Evolutionary conservation across 2,888 invertebrate species (phyloP).

Genomic region (Tridacna crocea): DNA sequence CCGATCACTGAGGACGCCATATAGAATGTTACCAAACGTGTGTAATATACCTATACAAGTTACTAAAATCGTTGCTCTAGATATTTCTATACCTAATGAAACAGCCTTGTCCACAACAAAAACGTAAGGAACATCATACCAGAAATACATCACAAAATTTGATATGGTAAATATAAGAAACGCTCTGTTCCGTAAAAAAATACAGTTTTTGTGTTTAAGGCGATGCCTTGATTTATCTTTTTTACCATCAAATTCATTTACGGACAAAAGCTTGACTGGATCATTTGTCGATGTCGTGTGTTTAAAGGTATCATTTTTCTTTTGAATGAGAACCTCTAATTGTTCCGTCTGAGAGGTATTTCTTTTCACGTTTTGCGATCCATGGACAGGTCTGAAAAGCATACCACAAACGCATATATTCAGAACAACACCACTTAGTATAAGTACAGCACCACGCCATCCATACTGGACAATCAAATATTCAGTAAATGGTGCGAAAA

Average conservation of each 20-base stretch:
- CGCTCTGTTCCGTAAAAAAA: neutral
- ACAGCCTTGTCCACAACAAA: constrained; percentile 92
- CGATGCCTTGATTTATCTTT: neutral
- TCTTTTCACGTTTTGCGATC: neutral
- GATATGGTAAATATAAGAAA: constrained; percentile 84
- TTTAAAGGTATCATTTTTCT: neutral
- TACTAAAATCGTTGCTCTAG: constrained; percentile 88
- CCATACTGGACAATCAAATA: constrained; percentile 75
- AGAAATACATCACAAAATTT: constrained; percentile 94
- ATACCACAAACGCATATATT: constrained; percentile 78
- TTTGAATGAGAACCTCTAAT: neutral
- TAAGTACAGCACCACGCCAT: constrained; percentile 80
- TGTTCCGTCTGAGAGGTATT: neutral
- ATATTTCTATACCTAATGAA: constrained; percentile 85
- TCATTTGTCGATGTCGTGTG: neutral
- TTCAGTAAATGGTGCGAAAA: constrained; percentile 79
- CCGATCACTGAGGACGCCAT: constrained; percentile 95
- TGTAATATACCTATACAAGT: constrained; percentile 91
- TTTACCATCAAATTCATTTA: neutral
- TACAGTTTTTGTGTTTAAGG: neutral
- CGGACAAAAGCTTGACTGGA: neutral
- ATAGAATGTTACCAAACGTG: constrained; percentile 89
- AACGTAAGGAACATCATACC: constrained; percentile 96
- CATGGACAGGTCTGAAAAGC: constrained; percentile 72
- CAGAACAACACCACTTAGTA: constrained; percentile 74